phyloP scores from a whole-genome alignment of 2,888 invertebrate genomes.

The Pammene fasciana region DNA sequence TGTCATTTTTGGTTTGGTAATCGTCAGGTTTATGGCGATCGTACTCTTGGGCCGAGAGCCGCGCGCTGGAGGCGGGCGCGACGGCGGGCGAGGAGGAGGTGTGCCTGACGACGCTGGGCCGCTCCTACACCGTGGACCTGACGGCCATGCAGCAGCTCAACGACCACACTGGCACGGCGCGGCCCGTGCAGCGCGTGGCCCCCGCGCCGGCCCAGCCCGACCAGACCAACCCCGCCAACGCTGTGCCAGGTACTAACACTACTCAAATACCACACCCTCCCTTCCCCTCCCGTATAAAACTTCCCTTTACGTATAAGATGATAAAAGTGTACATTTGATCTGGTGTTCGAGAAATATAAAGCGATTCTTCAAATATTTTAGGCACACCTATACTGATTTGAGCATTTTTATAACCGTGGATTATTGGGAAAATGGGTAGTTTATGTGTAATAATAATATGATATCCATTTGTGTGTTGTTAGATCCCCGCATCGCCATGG shows the following conservation, averaged over 20 bases:
- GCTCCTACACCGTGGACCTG: conserved; percentile 98
- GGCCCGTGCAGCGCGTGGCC: conserved; percentile 93
- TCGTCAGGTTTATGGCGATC: conserved; percentile 91
- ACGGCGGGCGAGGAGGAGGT: conserved; percentile 98
- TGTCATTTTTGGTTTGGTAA: neutral
- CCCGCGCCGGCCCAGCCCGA: conserved; percentile 64
- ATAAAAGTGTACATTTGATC: too few relatives aligned
- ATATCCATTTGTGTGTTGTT: conserved; percentile 4
- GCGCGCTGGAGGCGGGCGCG: conserved; percentile 97
- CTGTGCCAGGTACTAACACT: conserved; percentile 46
- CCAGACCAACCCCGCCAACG: conserved; percentile 49
- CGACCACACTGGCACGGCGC: conserved; percentile 97
- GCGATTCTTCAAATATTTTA: too few relatives aligned
- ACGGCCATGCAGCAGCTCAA: conserved; percentile 99
- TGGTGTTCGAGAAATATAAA: too few relatives aligned
- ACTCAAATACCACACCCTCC: too few relatives aligned
- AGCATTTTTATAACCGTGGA: too few relatives aligned
- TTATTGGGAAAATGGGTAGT: too few relatives aligned
- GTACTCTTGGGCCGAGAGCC: conserved; percentile 96
- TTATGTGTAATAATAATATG: too few relatives aligned
- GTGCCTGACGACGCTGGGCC: conserved; percentile 94
- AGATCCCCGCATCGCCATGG: conserved; percentile 78
- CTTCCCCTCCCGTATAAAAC: too few relatives aligned
- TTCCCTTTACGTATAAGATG: too few relatives aligned
- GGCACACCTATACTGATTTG: too few relatives aligned